These are phyloP conservation scores for Delichon dasypus DNA, from an alignment of 2,797 vertebrate genomes.

Conservation along the genomic window DNA sequence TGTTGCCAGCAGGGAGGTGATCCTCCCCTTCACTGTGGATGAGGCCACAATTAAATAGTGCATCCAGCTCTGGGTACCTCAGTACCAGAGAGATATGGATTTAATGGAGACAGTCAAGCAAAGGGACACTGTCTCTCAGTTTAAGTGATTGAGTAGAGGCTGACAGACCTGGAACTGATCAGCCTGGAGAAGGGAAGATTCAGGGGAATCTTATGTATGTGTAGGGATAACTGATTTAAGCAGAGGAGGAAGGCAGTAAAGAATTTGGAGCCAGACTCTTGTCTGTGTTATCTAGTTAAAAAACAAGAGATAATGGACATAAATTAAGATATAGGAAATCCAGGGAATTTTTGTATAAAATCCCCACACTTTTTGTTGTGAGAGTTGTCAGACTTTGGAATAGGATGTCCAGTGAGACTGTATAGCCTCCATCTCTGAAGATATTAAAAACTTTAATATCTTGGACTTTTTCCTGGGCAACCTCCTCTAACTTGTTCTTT, in stretches of 20 bases:
- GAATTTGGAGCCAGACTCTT: not conserved
- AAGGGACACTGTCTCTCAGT: not conserved
- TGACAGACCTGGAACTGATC: not conserved
- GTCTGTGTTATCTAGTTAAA: not conserved
- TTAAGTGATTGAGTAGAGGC: not conserved
- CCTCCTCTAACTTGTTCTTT: not conserved
- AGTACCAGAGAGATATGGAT: not conserved
- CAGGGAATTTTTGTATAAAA: not conserved
- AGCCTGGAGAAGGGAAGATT: not conserved
- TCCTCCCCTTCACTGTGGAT: not conserved
- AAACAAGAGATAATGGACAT: not conserved
- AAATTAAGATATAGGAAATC: not conserved
- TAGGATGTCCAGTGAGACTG: not conserved
- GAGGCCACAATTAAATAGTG: not conserved
- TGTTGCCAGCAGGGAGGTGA: not conserved
- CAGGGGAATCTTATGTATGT: not conserved
- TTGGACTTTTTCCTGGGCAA: not conserved
- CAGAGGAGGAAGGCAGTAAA: not conserved
- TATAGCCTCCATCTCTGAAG: not conserved
- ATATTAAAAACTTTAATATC: not conserved
- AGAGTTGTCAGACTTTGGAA: not conserved
- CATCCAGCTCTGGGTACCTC: not conserved
- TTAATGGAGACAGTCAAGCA: not conserved
- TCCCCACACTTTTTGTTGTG: not conserved
- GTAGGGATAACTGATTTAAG: not conserved